Evolutionary conservation across 1,140 invertebrate genomes (phyloP).

Genomic region (Macrosteles quadrilineatus): DNA sequence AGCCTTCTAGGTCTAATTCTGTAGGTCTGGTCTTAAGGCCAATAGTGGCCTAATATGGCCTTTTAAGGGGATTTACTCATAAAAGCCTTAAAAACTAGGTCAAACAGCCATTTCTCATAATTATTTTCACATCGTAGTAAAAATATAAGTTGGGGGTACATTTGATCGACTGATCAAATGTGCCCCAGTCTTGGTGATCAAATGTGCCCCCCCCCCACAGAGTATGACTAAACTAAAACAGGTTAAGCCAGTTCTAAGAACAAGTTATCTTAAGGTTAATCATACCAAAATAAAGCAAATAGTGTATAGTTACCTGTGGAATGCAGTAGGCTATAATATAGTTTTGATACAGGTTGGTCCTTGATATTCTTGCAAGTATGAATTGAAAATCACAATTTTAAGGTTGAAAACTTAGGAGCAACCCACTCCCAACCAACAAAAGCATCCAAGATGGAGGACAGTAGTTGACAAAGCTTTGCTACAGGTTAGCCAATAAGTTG

Average conservation of each 20-base stretch:
- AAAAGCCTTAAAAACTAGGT: not conserved
- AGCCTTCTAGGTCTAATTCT: not conserved
- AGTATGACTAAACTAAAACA: not conserved
- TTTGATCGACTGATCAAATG: not conserved
- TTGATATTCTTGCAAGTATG: slow-evolving; percentile 6
- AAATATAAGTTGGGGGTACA: not conserved
- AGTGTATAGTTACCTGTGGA: not conserved
- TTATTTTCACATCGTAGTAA: not conserved
- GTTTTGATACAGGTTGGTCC: not conserved
- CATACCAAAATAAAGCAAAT: slow-evolving; percentile 10
- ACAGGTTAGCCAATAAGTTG: not conserved
- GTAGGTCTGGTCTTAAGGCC: not conserved
- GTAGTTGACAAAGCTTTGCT: not conserved
- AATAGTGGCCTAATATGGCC: not conserved
- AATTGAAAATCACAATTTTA: not conserved
- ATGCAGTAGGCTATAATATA: not conserved
- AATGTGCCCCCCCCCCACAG: slow-evolving; percentile 7
- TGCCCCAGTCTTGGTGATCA: slow-evolving; percentile 3
- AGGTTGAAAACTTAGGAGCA: not conserved
- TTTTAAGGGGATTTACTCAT: not conserved
- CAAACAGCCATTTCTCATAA: not conserved
- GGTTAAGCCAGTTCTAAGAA: not conserved
- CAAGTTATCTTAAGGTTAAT: slow-evolving; percentile 5
- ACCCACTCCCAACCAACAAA: not conserved
- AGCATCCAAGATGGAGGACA: not conserved